These are phyloP conservation scores for Sibirionetta formosa DNA, from an alignment of 2,797 vertebrate species.

Conservation along the genomic window DNA sequence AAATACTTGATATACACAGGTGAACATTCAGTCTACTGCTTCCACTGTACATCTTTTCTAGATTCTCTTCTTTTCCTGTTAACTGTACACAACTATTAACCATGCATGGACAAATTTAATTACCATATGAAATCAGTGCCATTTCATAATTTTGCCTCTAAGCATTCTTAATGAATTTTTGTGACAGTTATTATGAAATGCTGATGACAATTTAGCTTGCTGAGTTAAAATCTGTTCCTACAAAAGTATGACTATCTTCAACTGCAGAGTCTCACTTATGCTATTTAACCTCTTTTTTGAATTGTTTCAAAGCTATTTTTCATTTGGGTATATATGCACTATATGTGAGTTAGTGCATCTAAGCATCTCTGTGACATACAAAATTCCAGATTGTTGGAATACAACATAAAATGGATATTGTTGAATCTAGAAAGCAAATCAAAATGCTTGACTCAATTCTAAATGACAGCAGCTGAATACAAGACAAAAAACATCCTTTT, in stretches of 20 bases:
- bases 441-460: background rate
- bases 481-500: background rate
- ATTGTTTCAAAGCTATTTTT: background rate
- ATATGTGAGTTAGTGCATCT: background rate
- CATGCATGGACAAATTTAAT: conserved; percentile 33
- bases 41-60: background rate
- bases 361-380: background rate
- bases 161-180: conserved; percentile 24
- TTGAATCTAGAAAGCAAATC: fast-evolving
- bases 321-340: background rate
- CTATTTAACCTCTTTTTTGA: background rate
- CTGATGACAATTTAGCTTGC: background rate
- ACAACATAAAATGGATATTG: background rate
- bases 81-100: background rate
- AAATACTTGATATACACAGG: background rate
- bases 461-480: background rate
- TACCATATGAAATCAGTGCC: background rate
- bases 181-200: background rate
- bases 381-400: background rate
- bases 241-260: background rate
- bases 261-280: background rate
- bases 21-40: background rate
- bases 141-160: conserved; percentile 28
- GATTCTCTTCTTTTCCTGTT: background rate
- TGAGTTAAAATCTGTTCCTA: background rate